phyloP scores from a whole-genome alignment of 2,888 invertebrate species.

The Lordiphosa andalusiaca region DNA sequence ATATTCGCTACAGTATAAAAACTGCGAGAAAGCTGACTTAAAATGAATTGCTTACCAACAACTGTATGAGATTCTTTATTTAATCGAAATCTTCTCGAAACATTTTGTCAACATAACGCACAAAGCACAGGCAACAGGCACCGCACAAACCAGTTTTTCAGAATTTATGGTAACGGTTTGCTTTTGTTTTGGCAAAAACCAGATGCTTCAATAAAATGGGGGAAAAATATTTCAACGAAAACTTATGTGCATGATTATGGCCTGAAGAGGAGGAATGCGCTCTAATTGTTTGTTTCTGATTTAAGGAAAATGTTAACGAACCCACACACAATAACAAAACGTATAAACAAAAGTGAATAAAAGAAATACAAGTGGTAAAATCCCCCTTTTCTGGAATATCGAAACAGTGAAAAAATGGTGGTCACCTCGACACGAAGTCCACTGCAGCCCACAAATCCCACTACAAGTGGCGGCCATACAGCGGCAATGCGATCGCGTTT shows the following conservation, averaged over 20 bases:
- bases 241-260: neutral
- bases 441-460: constrained; percentile 56
- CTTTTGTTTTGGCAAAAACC: constrained; percentile 8
- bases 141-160: too few relatives aligned
- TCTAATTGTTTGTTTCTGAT: constrained; percentile 46
- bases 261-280: constrained; percentile 29
- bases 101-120: too few relatives aligned
- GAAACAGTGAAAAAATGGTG: constrained; percentile 59
- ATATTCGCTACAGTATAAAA: too few relatives aligned
- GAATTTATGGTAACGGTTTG: constrained; percentile 4
- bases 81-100: too few relatives aligned
- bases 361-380: constrained; percentile 12
- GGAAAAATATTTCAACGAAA: constrained; percentile 7
- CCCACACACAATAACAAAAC: constrained; percentile 12
- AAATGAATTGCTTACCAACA: too few relatives aligned
- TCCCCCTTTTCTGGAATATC: neutral
- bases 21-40: too few relatives aligned
- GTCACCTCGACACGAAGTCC: constrained; percentile 78
- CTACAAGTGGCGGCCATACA: constrained; percentile 60
- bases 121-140: too few relatives aligned
- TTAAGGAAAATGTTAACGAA: constrained; percentile 54
- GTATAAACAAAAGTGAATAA: constrained; percentile 35
- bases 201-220: constrained; percentile 8
- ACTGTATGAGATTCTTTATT: too few relatives aligned
- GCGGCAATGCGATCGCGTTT: constrained; percentile 73